phyloP scores from a whole-genome alignment of 2,113 vertebrate species.

The Mobula birostris region DNA sequence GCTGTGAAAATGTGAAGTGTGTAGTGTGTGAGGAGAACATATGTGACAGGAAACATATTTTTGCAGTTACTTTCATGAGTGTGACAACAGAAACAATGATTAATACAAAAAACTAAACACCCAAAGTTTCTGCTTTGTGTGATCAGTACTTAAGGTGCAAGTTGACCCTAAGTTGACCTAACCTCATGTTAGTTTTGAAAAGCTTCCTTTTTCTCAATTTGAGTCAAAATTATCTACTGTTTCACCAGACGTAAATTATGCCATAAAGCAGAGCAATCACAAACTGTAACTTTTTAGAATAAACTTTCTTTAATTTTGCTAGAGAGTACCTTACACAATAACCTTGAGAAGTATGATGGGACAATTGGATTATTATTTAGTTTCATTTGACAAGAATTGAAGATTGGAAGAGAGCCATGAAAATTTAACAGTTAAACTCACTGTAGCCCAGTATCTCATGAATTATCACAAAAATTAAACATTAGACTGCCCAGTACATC shows the following conservation, averaged over 20 bases:
- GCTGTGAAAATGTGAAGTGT: constrained; percentile 27
- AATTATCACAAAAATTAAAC: too few species aligned
- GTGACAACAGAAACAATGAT: constrained; percentile 29
- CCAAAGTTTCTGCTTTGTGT: neutral
- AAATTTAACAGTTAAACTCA: too few species aligned
- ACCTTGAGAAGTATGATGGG: neutral
- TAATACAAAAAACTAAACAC: neutral
- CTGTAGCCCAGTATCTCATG: too few species aligned
- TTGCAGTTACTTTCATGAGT: constrained; percentile 26
- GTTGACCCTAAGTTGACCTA: neutral
- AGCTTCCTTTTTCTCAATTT: neutral
- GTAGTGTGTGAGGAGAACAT: constrained; percentile 26
- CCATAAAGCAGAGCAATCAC: neutral
- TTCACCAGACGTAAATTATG: neutral
- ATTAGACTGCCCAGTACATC: neutral
- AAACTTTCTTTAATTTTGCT: neutral
- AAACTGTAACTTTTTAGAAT: neutral
- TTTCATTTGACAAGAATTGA: too few species aligned
- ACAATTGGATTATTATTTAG: neutral
- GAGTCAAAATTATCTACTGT: too few species aligned
- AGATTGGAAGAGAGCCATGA: too few species aligned
- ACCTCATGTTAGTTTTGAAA: too few species aligned
- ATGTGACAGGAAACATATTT: constrained; percentile 35
- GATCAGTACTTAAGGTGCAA: neutral
- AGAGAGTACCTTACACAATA: too few species aligned